These are phyloP conservation scores for Hippolais icterina DNA, from an alignment of 2,113 vertebrate species.

Conservation along the genomic window DNA sequence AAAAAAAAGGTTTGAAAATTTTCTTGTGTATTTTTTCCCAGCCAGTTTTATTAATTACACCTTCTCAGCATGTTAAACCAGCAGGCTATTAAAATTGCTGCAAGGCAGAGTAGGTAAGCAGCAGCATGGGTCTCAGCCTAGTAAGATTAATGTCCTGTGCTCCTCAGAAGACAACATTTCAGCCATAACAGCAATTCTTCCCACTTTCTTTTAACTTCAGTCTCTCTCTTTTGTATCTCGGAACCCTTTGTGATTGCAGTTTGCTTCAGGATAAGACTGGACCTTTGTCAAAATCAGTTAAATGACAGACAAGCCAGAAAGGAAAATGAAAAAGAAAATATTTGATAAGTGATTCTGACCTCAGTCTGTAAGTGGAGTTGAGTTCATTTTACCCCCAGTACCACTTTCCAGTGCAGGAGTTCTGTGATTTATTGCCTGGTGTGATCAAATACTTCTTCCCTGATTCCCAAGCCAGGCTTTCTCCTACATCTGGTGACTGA, in stretches of 20 bases:
- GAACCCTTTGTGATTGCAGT: background rate
- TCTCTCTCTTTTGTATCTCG: background rate
- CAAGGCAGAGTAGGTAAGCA: conserved; percentile 50
- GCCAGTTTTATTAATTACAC: conserved; percentile 60
- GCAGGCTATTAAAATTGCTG: conserved; percentile 50
- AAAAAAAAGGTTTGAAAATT: background rate
- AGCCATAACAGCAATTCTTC: conserved; percentile 19
- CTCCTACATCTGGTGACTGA: background rate
- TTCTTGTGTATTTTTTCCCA: background rate
- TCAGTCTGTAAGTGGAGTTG: background rate
- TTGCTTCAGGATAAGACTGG: background rate
- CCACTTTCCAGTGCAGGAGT: background rate
- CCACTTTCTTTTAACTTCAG: background rate
- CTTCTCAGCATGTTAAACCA: conserved; percentile 55
- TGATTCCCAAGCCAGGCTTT: background rate
- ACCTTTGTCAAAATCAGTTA: conserved; percentile 41
- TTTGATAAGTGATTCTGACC: conserved; percentile 26
- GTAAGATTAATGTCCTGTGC: conserved; percentile 45
- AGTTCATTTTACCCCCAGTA: background rate
- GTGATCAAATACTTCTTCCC: conserved; percentile 16
- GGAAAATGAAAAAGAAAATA: background rate
- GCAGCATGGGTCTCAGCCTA: conserved; percentile 6
- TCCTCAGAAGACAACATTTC: conserved; percentile 29
- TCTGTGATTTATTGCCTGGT: background rate
- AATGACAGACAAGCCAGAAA: background rate